phyloP scores from a whole-genome alignment of 2,888 invertebrate genomes.

The Drosophila barbarae region DNA sequence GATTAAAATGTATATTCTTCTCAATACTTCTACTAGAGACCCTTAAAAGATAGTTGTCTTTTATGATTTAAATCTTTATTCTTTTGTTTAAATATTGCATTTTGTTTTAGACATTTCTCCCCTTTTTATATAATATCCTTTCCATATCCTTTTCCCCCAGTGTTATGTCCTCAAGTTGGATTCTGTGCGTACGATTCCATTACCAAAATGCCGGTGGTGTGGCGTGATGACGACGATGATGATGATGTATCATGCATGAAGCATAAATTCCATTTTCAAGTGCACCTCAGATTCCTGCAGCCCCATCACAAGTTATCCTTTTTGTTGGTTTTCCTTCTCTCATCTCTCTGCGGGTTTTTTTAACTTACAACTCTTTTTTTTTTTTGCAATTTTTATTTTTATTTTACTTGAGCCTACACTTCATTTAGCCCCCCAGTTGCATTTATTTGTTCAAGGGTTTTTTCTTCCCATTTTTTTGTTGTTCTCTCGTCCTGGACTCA shows the following conservation, averaged over 20 bases:
- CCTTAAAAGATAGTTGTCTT: neutral
- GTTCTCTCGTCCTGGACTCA: conserved; percentile 42
- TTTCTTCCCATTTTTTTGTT: conserved; percentile 1
- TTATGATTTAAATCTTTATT: too few species aligned
- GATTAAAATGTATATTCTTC: too few species aligned
- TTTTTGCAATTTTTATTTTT: conserved; percentile 33
- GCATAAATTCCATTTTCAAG: conserved; percentile 75
- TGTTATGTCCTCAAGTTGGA: conserved; percentile 7
- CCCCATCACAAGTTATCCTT: conserved; percentile 60
- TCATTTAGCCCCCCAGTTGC: conserved; percentile 68
- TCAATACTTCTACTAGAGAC: neutral
- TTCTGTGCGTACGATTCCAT: conserved; percentile 69
- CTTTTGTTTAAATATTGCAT: neutral
- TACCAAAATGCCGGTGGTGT: conserved; percentile 63
- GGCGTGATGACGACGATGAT: conserved; percentile 28
- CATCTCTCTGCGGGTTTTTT: conserved; percentile 9
- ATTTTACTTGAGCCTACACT: conserved; percentile 69
- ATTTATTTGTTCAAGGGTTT: conserved; percentile 73
- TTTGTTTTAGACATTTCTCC: rapidly evolving
- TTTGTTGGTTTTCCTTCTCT: conserved; percentile 50
- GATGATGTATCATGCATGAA: conserved; percentile 75
- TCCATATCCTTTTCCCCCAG: neutral
- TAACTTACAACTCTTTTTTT: neutral
- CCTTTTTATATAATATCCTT: neutral
- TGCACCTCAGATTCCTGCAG: conserved; percentile 54